These are phyloP conservation scores for Hydrozoanthus gracilis DNA, from an alignment of 92 coral and sea anemone genomes.

Conservation along the genomic window DNA sequence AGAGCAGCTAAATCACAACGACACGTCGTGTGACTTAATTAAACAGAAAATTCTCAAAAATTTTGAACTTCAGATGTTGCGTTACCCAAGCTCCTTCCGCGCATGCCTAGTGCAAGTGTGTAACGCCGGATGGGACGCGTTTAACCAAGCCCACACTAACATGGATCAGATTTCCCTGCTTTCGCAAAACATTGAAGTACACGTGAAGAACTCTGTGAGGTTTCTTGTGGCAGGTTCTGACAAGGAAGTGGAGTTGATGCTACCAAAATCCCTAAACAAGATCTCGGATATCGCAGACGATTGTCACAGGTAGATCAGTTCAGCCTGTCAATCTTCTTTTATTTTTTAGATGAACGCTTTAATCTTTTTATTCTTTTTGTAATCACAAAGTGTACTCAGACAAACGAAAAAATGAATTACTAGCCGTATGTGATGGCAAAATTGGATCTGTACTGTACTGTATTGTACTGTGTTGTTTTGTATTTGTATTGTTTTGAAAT, in stretches of 20 bases:
- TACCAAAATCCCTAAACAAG: slow-evolving; percentile 62
- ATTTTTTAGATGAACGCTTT: neutral
- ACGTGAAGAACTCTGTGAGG: slow-evolving; percentile 65
- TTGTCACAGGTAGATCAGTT: slow-evolving; percentile 21
- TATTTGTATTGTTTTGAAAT: too few species aligned
- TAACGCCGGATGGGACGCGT: slow-evolving; percentile 72
- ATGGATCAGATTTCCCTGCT: slow-evolving; percentile 67
- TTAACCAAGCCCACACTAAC: slow-evolving; percentile 68
- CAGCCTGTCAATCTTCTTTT: neutral
- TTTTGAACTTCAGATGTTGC: neutral
- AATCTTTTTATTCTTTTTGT: neutral
- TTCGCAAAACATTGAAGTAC: slow-evolving; percentile 61
- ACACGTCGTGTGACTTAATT: too few species aligned
- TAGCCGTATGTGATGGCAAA: too few species aligned
- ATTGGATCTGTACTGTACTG: too few species aligned
- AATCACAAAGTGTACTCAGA: too few species aligned
- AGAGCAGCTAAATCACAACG: too few species aligned
- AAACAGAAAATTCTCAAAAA: too few species aligned
- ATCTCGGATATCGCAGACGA: slow-evolving; percentile 56
- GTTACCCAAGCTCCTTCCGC: slow-evolving; percentile 68
- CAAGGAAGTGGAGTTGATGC: slow-evolving; percentile 53
- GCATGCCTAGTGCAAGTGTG: slow-evolving; percentile 75
- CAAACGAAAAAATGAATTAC: too few species aligned
- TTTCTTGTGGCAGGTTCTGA: slow-evolving; percentile 52
- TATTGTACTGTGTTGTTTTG: too few species aligned